These are phyloP conservation scores for Tipula unca DNA, from an alignment of 2,888 invertebrate genomes.

Conservation along the genomic window DNA sequence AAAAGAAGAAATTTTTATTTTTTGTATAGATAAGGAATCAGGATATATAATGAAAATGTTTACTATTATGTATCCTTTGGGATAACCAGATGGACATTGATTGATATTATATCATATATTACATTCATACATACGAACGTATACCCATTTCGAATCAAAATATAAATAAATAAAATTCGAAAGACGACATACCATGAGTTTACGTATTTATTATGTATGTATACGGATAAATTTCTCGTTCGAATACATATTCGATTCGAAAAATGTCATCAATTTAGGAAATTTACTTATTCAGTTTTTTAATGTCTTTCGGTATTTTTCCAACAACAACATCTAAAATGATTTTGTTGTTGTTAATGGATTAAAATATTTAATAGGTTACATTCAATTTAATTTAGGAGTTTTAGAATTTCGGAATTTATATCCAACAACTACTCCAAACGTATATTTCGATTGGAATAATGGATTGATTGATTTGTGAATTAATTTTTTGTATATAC, in stretches of 20 bases:
- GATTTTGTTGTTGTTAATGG: neutral
- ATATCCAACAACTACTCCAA: neutral
- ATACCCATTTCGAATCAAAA: neutral
- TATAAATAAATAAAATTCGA: neutral
- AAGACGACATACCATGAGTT: neutral
- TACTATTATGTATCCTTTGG: neutral
- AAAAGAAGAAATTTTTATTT: neutral
- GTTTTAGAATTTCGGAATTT: neutral
- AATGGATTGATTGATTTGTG: conserved; percentile 2
- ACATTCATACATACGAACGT: neutral
- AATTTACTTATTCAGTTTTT: neutral
- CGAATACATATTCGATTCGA: neutral
- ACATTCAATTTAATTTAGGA: neutral
- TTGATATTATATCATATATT: neutral
- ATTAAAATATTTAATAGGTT: neutral
- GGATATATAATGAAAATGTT: neutral
- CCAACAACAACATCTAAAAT: neutral
- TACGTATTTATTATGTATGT: no score
- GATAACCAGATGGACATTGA: neutral
- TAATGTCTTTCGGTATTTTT: neutral
- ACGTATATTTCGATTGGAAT: neutral
- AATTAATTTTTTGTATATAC: neutral
- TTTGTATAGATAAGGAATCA: neutral
- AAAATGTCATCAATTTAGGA: neutral
- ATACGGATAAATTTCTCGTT: no score